Evolutionary conservation across 2,888 invertebrate genomes (phyloP), one percentile per base, ranked within the genome.

Genomic region (Uloborus plumipes): DNA sequence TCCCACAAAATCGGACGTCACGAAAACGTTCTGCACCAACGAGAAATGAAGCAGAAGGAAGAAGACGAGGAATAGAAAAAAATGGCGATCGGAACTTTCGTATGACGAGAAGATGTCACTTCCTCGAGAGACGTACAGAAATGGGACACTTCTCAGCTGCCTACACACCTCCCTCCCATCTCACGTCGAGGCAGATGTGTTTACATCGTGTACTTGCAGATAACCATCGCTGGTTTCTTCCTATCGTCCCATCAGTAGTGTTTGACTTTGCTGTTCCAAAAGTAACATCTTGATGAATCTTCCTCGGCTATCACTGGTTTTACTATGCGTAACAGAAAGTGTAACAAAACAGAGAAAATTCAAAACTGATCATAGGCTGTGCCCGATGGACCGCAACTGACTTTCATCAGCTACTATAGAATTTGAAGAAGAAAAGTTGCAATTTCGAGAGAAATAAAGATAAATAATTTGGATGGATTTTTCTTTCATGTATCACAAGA

Each of bases 151-250:
- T 9, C 69, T 74, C 80, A 74, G 74, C 80, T 81, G 79, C 61
- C n/a, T 18, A 11, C 39, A 6, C 72, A n/a, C 51, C 51, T 53
- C 67, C 51, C 39, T 58, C 39, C 58, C 18, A 31, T 26, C n/a
- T 15, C 47, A 67, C 62, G 73, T 50, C 50, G 78, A 58, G 50
- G 81, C 71, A 76, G 75, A 75, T 82, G 81, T 82, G 81, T 82
- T 82, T 82, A 82, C 81, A 82, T 76, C 75, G 71, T 76, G 81
- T 82, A 64, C 69, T 50, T n/a, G 39, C 71, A 59, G 81, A 81
- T 82, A 82, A 82, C 71, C 81, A 82, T 82, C 81, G 65, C 49
- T 47, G 39, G 53, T 65, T 71, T 78, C 26, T 62, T 18, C 71
- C 31, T 53, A 55, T 73, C 73, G 61, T 47, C 66, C 74, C 74